Conservation (phyloP, 1,140 invertebrate genomes). For the Lethrus apterus region DNA sequence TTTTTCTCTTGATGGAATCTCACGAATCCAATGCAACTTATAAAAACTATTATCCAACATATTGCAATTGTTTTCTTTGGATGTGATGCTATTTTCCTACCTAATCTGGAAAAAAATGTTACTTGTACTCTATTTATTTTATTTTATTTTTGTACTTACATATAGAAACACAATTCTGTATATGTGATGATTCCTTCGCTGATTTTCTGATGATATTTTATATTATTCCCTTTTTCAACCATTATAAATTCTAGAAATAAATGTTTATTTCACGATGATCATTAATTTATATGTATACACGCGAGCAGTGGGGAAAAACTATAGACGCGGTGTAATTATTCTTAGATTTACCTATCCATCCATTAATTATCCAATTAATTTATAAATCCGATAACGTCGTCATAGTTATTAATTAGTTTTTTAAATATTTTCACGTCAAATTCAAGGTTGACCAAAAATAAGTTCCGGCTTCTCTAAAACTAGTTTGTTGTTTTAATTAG, state of each 20-base stretch:
- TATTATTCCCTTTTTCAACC: not conserved
- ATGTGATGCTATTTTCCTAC: constrained; percentile 42
- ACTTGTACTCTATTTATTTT: constrained; percentile 3
- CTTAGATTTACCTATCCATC: no score
- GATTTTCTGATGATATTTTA: constrained; percentile 29
- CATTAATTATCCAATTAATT: no score
- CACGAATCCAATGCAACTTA: constrained; percentile 49
- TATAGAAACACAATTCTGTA: constrained; percentile 36
- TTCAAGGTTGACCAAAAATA: no score
- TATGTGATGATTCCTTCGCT: constrained; percentile 27
- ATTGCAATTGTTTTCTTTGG: constrained; percentile 48
- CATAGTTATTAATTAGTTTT: no score
- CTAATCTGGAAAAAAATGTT: constrained; percentile 43
- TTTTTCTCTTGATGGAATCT: constrained; percentile 56
- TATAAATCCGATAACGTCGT: no score
- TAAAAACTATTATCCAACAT: constrained; percentile 45
- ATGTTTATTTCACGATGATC: not conserved
- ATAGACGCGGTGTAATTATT: not conserved
- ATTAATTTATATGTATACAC: not conserved
- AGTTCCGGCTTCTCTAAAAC: no score
- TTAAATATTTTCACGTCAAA: no score
- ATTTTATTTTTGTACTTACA: constrained; percentile 27
- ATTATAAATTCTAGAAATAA: not conserved
- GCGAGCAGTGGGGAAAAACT: not conserved
- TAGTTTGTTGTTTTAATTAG: no score